Evolutionary conservation across 2,113 vertebrate genomes (phyloP).

Genomic region (Vidua macroura): DNA sequence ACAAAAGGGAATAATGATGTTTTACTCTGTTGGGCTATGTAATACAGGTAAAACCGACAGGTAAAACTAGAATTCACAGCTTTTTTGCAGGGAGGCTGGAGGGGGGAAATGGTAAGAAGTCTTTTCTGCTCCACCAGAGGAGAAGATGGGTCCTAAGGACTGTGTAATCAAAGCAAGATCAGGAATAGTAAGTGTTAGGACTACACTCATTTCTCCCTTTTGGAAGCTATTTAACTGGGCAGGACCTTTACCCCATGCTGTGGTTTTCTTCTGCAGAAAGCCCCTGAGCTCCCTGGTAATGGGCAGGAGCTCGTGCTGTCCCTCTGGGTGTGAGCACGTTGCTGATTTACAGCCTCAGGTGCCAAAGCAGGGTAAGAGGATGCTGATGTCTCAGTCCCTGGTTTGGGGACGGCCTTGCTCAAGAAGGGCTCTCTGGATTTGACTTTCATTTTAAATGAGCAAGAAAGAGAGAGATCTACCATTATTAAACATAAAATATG

Average conservation of each 20-base stretch:
- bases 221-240: neutral
- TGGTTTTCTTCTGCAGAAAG: neutral
- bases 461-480: neutral
- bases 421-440: neutral
- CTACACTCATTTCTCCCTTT: neutral
- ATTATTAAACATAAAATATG: neutral
- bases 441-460: neutral
- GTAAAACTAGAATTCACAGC: neutral
- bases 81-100: neutral
- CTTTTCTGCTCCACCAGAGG: neutral
- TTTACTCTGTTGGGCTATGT: neutral
- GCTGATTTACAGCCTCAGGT: neutral
- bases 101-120: neutral
- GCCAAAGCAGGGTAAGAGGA: neutral
- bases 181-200: neutral
- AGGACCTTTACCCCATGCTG: neutral
- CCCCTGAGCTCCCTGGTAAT: neutral
- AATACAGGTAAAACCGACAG: neutral
- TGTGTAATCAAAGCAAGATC: neutral
- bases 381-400: neutral
- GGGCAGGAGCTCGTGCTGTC: neutral
- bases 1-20: neutral
- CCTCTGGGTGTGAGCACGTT: accelerated
- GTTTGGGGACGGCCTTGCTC: neutral
- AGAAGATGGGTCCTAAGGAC: neutral